phyloP scores from a whole-genome alignment of 2,113 vertebrate species.

The Alectura lathami region DNA sequence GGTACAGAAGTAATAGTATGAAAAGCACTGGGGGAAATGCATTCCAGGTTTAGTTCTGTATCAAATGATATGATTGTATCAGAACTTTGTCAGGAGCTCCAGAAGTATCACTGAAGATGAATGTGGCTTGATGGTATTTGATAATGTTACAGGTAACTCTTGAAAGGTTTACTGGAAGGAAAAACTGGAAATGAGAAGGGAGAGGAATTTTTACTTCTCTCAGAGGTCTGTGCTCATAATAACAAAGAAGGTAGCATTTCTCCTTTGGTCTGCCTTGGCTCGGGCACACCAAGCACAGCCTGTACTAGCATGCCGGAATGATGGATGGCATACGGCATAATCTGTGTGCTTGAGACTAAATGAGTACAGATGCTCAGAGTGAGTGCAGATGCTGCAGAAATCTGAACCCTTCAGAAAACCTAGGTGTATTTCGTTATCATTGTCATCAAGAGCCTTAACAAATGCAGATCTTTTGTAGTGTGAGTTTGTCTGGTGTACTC shows the following conservation, averaged over 20 bases:
- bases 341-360: background rate
- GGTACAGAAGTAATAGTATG: background rate
- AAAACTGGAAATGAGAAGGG: background rate
- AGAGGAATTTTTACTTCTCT: background rate
- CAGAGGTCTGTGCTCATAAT: background rate
- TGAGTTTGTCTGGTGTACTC: slow-evolving; percentile 32
- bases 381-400: slow-evolving; percentile 8
- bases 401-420: slow-evolving; percentile 1
- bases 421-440: background rate
- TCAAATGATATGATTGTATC: background rate
- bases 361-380: background rate
- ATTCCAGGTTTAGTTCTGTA: background rate
- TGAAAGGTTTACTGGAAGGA: background rate
- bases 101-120: background rate
- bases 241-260: background rate
- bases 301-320: background rate
- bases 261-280: background rate
- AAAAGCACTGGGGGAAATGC: background rate
- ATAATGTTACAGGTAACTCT: background rate
- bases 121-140: background rate
- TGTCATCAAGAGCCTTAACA: slow-evolving; percentile 13
- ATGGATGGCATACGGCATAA: background rate
- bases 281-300: background rate
- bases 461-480: slow-evolving; percentile 2
- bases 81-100: background rate